Base-by-base conservation (phyloP, 2,888 invertebrate species). In the Cheilosia variabilis region DNA sequence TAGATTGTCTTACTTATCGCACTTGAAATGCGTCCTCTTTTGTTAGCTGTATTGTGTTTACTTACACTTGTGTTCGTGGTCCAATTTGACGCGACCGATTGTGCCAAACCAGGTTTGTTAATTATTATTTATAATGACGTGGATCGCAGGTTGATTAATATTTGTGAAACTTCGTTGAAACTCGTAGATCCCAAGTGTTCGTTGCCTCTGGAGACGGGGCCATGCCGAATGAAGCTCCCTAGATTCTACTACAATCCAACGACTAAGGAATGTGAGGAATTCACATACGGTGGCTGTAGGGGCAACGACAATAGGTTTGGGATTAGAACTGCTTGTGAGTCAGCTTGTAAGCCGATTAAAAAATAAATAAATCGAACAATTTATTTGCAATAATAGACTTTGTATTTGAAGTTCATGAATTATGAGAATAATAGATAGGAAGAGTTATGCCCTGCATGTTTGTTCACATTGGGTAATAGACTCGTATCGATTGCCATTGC, bases 401-500 rank as follows among this genome's bases (percentile, higher is more conserved):
- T 13, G 13, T 52, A 22, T 22, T 52, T 10, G 17, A 17, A 43
- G 6, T n/a, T 24, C 24, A 43, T 24, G 4, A 15, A 43, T n/a
- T 19, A 19, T 5, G 7, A 60, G 1, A 63, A 22, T 22, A 34
- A 22, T 17, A 37, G n/a, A 17, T 31, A 1, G 2, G 34, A 22
- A 50, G 3, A 13, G 37, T 65, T 52, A 68, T 4, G 1, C 31
- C 5, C 19, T 55, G 62, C 77, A 77, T 24, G 27, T 89, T 41
- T 87, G 87, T 53, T 93, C 93, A 89, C 96, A 96, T 87, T 95
- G 95, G 31, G 94, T 93, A 43, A 92, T 91, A 4, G 93, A 94
- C 53, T 94, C 92, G 90, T 96, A 97, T 89, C 96, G 96, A 91
- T 97, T 97, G 88, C 94, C 93, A 90, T 96, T 97, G 10, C 96